Conservation (phyloP, 2,888 invertebrate genomes). For the Allygus modestus region DNA sequence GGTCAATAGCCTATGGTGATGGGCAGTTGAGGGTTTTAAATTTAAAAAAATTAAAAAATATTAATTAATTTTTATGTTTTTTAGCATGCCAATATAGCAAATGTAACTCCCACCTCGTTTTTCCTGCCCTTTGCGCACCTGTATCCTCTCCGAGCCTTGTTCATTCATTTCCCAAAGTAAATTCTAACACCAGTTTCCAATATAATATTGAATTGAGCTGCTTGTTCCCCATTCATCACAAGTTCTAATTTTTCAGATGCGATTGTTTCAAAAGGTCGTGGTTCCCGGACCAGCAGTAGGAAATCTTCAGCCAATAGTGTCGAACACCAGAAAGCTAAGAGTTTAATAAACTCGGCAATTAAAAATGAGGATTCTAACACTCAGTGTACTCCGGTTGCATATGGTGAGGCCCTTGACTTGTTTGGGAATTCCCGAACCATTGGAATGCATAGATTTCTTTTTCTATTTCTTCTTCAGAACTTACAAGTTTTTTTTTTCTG, state of each 20-base stretch:
- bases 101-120: no score
- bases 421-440: neutral
- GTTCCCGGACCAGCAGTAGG: conserved; percentile 41
- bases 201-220: neutral
- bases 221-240: neutral
- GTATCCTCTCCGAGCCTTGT: no score
- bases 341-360: conserved; percentile 14
- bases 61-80: no score
- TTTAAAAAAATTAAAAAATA: no score
- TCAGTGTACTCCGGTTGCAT: conserved; percentile 10
- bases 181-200: neutral
- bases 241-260: conserved; percentile 40
- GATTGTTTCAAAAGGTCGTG: neutral
- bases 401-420: conserved; percentile 36
- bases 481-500: no score
- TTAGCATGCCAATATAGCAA: no score
- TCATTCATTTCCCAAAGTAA: no score
- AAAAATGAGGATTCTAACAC: conserved; percentile 42
- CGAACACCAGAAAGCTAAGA: conserved; percentile 41
- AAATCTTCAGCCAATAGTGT: conserved; percentile 42
- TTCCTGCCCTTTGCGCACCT: no score
- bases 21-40: no score
- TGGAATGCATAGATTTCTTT: neutral
- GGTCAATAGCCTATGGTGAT: no score
- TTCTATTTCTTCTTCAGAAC: neutral